Base-by-base conservation (phyloP, 2,888 invertebrate genomes). In the Apamea epomidion region DNA sequence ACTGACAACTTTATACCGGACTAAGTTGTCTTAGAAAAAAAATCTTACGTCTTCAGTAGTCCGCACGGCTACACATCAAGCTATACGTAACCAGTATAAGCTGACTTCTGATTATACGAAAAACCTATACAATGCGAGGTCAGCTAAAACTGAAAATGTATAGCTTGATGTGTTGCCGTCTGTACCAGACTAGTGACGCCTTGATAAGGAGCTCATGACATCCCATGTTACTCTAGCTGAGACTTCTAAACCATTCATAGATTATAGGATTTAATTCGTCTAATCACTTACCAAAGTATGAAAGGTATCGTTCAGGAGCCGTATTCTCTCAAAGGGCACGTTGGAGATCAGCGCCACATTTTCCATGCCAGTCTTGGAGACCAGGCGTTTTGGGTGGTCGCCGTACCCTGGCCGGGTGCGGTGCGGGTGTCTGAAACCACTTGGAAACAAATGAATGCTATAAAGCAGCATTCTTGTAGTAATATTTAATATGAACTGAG, bases 271-370 rank as follows among this genome's bases (percentile, higher is more conserved):
- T 8, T 32, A 4, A 70, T 32, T 71, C 16, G 32, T 32, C 8
- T 10, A 10, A 37, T 54, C 18, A 83, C 94, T 94, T 91, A 97
- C 97, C 94, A 97, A 88, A 2, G 97, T 97, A 87, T 97, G 97
- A 79, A 97, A 97, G 0, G 96, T 94, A 65, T 97, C 97, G 68
- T 97, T 97, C 1, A 97, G 89, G 25, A 97, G 92, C 0, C 97
- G 92, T 42, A 97, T 96, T 88, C 93, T 97, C 92, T 95, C 96
- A 64, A 94, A 97, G 0, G 97, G 97, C 3, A 97, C 96, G 82
- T 97, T 97, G 48, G 96, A 95, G 76, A 97, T 97, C 45, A 96
- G 89, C 0, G 96, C 97, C 14, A 97, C 94, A 68, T 97, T 97
- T 85, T 97, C 97, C 60, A 93, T 84, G 0, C 97, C 97, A 29